phyloP scores from a whole-genome alignment of 2,113 vertebrate species.

The Heterotilapia buettikoferi region DNA sequence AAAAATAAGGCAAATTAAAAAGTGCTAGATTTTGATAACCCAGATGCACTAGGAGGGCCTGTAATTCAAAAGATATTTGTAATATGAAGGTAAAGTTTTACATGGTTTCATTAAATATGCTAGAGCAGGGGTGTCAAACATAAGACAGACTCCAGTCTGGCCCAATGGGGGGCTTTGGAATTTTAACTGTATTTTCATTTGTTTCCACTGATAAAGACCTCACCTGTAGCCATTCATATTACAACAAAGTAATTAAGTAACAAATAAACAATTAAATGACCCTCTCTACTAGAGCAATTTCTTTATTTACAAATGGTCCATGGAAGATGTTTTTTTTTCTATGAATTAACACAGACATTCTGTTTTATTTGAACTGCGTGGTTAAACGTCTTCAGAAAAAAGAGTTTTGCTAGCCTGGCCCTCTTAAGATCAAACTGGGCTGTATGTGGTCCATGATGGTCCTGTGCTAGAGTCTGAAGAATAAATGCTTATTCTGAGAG shows the following conservation, averaged over 20 bases:
- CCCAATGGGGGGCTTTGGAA: fast-evolving
- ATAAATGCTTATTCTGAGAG: background rate
- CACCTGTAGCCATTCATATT: background rate
- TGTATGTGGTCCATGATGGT: background rate
- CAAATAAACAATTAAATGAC: background rate
- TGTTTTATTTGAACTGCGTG: background rate
- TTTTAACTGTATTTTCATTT: background rate
- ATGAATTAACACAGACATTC: background rate
- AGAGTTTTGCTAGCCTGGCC: background rate
- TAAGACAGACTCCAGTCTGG: background rate
- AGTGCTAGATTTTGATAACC: background rate
- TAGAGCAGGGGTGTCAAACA: background rate
- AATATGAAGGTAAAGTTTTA: background rate
- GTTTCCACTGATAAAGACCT: background rate
- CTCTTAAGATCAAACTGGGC: background rate
- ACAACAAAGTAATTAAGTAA: background rate
- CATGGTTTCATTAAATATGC: background rate
- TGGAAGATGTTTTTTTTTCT: background rate
- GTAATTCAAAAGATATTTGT: background rate
- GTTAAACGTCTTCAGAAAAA: background rate
- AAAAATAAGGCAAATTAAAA: background rate
- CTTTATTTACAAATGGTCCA: background rate
- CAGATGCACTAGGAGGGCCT: background rate
- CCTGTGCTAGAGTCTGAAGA: background rate
- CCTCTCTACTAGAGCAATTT: background rate